phyloP scores from a whole-genome alignment of 2,888 invertebrate species.

The Muschampia plurimacula region DNA sequence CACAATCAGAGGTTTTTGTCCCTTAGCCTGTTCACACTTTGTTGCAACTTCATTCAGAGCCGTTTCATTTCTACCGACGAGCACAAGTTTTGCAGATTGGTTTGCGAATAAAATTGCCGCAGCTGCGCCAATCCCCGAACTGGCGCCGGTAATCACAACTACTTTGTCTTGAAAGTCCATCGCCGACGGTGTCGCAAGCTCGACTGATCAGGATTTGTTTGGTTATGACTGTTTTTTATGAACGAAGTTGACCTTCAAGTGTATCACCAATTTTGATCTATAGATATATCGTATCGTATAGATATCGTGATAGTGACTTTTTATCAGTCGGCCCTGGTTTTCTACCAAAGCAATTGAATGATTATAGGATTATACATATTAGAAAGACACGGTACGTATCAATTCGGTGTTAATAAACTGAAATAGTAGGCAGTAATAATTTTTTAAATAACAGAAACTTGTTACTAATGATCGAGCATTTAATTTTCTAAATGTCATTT shows the following conservation, averaged over 20 bases:
- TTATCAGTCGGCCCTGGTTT: neutral
- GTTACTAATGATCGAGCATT: too few relatives aligned
- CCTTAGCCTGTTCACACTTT: constrained; percentile 79
- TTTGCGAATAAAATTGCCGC: constrained; percentile 88
- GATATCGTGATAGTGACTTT: neutral
- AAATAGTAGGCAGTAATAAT: neutral
- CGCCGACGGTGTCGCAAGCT: constrained; percentile 41
- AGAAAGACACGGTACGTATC: neutral
- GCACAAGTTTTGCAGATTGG: constrained; percentile 87
- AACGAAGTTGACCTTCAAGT: neutral
- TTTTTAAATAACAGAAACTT: too few relatives aligned
- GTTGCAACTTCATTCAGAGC: constrained; percentile 87
- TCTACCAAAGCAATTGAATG: neutral
- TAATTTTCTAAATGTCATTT: too few relatives aligned
- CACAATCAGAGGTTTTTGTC: constrained; percentile 83
- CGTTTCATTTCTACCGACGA: constrained; percentile 89
- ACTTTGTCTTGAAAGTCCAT: constrained; percentile 87
- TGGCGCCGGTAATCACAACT: constrained; percentile 88
- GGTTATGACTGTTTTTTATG: neutral
- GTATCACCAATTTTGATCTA: neutral
- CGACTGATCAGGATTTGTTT: constrained; percentile 31
- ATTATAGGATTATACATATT: neutral
- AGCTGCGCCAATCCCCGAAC: constrained; percentile 90
- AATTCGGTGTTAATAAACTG: neutral
- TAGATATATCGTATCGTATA: too few relatives aligned